Base-by-base conservation (phyloP, 1,140 invertebrate species). In the Meloidogyne exigua region DNA sequence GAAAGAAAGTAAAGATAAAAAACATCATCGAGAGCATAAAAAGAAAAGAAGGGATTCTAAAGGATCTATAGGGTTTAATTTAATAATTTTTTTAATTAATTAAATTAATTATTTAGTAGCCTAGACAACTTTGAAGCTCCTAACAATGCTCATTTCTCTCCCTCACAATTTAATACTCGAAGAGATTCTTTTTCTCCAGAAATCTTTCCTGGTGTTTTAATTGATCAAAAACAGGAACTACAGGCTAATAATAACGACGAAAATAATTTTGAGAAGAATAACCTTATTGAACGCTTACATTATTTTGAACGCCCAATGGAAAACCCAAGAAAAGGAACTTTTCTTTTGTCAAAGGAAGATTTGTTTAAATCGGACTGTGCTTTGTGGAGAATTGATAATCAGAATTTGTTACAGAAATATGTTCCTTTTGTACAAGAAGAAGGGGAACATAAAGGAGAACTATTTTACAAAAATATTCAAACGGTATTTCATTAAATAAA, bases 351-450 rank as follows among this genome's bases (percentile, higher is more conserved):
- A 11, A 81, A 81, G 28, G 76, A 79, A 5, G 80, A 81, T 39
- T 57, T 76, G 18, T 79, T 81, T 42, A 79, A 67, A 18, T 5
- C 57, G 4, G 81, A 81, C 25, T 81, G 80, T 75, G 36, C 76
- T 25, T 67, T 81, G 23, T 81, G 80, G 80, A 76, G 67, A 18
- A 76, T 81, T 36, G 80, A 81, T 63, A 81, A 76, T 68, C 80
- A 81, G 28, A 81, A 81, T 76, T 76, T 81, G 36, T 36, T 81
- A 28, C 80, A 81, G 42, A 81, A 82, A 76, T 81, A 75, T 79
- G 15, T 82, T 15, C 80, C 81, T 42, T 32, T 75, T 21, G 2
- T 42, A 23, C 21, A 57, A 64, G 70, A 39, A 2, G 26, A 76
- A 1, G 49, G 49, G 9, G 49, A 57, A 57, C n/a, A 57, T n/a